Evolutionary conservation across 2,888 invertebrate species (phyloP), one percentile per base, ranked within the genome.

Genomic region (Lithosia quadra): DNA sequence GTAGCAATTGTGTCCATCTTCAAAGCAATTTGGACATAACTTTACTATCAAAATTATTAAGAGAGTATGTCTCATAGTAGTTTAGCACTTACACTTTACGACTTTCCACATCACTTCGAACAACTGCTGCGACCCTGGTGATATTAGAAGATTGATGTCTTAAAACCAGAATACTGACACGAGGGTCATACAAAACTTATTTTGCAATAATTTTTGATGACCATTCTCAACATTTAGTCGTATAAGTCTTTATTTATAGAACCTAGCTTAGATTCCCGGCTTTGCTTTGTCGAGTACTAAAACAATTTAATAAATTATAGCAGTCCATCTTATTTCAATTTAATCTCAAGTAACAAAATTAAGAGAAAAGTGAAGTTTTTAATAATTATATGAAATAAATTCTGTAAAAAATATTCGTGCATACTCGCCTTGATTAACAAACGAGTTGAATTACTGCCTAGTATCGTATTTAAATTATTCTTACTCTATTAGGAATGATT

Each of bases 121-220:
- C 49, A 63, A 67, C 53, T 21, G 24, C 53, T 65, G 67, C 70
- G 67, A 69, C 59, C 11, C 36, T 22, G 11, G 36, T 22, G 15
- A 65, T 65, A 49, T 57, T 61, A 61, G 39, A 63, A 65, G 69
- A 70, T 77, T 69, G 66, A 73, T 73, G 67, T 63, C 70, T 33
- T 61, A 65, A 69, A 62, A 64, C 67, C 22, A 62, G 70, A 34
- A 61, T 60, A 63, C 15, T 22, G 39, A 67, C 61, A 63, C 53
- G 59, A 63, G 24, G 72, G 65, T 33, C 63, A 57, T 18, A 72
- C 70, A 74, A 69, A 74, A 69, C 39, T 34, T 69, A 67, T 68
- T 68, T 66, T 61, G 57, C 70, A 66, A 71, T 73, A 67, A 72
- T 69, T 65, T 74, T 69, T 72, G 69, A 71, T 57, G 65, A 60